These are phyloP conservation scores for Petrocephalus sullivani DNA, from an alignment of 2,797 vertebrate species.

Conservation along the genomic window DNA sequence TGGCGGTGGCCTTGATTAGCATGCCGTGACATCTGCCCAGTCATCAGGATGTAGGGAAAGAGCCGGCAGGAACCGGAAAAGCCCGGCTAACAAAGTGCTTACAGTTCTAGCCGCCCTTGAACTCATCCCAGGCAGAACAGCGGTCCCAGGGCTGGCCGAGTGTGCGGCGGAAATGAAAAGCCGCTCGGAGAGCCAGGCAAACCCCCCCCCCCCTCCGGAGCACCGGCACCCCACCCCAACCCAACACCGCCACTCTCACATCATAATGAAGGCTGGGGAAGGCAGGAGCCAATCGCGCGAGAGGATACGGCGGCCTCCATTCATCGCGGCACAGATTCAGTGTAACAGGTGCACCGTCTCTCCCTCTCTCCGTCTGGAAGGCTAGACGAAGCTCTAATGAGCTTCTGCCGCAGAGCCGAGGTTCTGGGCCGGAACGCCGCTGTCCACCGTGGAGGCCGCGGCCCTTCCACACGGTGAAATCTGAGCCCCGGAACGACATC, in stretches of 20 bases:
- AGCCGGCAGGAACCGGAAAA: background rate
- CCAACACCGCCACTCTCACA: constrained; percentile 36
- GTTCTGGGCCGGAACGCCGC: constrained; percentile 9
- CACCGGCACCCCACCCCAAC: background rate
- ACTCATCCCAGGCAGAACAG: constrained; percentile 6
- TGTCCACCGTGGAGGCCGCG: constrained; percentile 39
- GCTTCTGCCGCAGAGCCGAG: constrained; percentile 40
- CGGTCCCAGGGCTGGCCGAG: background rate
- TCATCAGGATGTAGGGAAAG: background rate
- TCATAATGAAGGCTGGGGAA: constrained; percentile 39
- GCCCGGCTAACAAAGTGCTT: constrained; percentile 5
- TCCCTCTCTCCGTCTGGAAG: constrained; percentile 44
- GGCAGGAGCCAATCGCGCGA: constrained; percentile 44
- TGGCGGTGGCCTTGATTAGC: background rate
- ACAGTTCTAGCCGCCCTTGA: constrained; percentile 1
- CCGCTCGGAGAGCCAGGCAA: constrained; percentile 9
- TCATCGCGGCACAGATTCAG: constrained; percentile 57
- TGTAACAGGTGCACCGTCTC: constrained; percentile 54
- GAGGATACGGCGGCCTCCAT: constrained; percentile 43
- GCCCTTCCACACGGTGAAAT: constrained; percentile 28
- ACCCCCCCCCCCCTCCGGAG: constrained; percentile 9
- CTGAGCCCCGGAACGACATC: constrained; percentile 23
- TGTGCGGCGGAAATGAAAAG: constrained; percentile 7
- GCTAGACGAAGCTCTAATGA: constrained; percentile 50
- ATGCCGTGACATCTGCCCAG: background rate